Evolutionary conservation across 2,113 vertebrate species (phyloP).

Genomic region (Passer domesticus): DNA sequence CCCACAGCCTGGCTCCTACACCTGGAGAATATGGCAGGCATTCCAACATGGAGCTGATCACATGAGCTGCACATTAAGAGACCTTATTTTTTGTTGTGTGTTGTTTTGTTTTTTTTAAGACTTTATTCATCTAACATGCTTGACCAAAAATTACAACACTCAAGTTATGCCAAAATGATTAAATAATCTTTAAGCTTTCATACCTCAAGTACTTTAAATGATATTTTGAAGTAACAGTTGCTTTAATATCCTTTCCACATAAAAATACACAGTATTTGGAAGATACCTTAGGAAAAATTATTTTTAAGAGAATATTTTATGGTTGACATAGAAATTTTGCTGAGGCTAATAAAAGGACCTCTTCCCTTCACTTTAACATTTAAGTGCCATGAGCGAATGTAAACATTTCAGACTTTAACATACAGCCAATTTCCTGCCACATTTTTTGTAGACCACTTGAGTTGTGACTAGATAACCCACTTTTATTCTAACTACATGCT

Average conservation of each 20-base stretch:
- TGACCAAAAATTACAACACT: conserved; percentile 78
- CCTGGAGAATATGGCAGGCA: background rate
- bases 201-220: conserved; percentile 63
- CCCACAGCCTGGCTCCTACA: background rate
- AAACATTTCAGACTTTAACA: conserved; percentile 45
- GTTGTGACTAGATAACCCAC: conserved; percentile 11
- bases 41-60: background rate
- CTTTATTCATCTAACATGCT: conserved; percentile 83
- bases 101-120: conserved; percentile 33
- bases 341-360: conserved; percentile 18
- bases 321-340: conserved; percentile 55
- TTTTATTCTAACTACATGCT: background rate
- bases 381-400: conserved; percentile 21
- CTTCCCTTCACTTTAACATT: background rate
- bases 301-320: conserved; percentile 66
- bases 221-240: conserved; percentile 72
- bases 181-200: conserved; percentile 61
- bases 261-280: conserved; percentile 80
- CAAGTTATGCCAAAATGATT: conserved; percentile 73
- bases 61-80: background rate
- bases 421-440: conserved; percentile 49
- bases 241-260: conserved; percentile 68
- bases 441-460: background rate
- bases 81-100: background rate
- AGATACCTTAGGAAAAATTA: conserved; percentile 71